Percentiles rank a stretch among this genome's conserved stretches.
Evolutionary conservation across 2,113 vertebrate genomes (phyloP).

Genomic region (Triplophysa dalaica): DNA sequence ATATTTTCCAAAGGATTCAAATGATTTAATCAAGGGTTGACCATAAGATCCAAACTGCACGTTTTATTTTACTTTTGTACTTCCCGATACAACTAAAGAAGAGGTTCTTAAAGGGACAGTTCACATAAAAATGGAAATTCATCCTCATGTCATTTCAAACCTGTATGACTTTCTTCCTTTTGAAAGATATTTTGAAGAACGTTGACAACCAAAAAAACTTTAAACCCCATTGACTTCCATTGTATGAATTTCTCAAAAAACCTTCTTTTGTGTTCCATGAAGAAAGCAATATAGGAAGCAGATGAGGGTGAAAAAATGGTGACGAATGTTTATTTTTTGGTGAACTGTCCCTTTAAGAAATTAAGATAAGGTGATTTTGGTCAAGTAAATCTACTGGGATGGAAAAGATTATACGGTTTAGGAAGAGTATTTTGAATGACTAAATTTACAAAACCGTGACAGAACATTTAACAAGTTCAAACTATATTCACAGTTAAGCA

Average conservation of each 20-base stretch:
- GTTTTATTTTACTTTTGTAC: background rate
- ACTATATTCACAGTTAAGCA: background rate
- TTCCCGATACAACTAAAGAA: background rate
- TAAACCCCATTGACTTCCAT: too few species aligned
- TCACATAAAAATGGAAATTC: too few species aligned
- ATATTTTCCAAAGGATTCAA: conserved; percentile 41
- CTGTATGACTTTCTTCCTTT: too few species aligned
- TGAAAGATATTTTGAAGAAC: too few species aligned
- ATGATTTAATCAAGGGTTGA: conserved; percentile 1
- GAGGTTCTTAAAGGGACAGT: background rate
- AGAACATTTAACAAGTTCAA: conserved; percentile 1
- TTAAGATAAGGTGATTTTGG: background rate
- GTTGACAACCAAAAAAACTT: too few species aligned
- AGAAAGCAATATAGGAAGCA: too few species aligned
- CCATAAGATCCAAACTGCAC: background rate
- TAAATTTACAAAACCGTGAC: background rate
- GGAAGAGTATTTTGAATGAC: conserved; percentile 19
- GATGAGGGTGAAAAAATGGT: too few species aligned
- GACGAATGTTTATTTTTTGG: too few species aligned
- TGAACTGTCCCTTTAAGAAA: too few species aligned
- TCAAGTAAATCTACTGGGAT: background rate
- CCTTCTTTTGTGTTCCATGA: too few species aligned
- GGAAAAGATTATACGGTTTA: background rate
- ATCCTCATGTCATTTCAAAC: too few species aligned
- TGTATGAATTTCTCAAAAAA: too few species aligned